Conservation (phyloP, 2,113 vertebrate species). For the Plotosus lineatus region DNA sequence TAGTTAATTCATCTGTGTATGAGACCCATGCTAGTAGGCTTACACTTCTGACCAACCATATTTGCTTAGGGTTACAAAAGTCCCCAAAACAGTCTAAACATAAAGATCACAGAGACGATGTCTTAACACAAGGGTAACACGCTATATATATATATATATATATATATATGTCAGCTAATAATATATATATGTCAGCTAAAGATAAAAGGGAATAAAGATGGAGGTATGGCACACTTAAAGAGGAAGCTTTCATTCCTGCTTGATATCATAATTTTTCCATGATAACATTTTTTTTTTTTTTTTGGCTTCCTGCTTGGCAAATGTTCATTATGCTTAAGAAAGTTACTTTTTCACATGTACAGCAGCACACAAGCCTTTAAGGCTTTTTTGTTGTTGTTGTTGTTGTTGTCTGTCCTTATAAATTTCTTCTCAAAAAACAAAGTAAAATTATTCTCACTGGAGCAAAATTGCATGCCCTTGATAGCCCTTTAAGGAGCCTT, state of each 20-base stretch:
- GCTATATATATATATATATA: too few relatives aligned
- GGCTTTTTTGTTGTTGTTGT: background rate
- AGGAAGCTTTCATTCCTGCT: conserved; percentile 4
- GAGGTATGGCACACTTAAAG: conserved; percentile 33
- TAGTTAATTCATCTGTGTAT: too few relatives aligned
- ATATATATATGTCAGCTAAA: conserved; percentile 15
- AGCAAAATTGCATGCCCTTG: background rate
- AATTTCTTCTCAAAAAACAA: conserved; percentile 5
- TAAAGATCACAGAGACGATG: too few relatives aligned
- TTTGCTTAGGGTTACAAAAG: too few relatives aligned
- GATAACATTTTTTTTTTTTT: conserved; percentile 4
- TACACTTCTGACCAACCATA: too few relatives aligned
- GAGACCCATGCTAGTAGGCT: too few relatives aligned
- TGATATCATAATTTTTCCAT: conserved; percentile 29
- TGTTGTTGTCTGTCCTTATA: background rate
- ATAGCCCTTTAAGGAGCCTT: conserved; percentile 15
- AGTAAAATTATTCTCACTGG: conserved; percentile 5
- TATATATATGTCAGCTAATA: too few relatives aligned
- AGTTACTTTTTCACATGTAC: conserved; percentile 22
- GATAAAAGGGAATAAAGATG: conserved; percentile 1
- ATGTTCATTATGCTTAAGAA: conserved; percentile 30
- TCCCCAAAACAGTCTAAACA: too few relatives aligned
- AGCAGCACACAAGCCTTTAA: conserved; percentile 34
- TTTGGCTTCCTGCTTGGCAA: background rate
- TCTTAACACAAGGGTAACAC: too few relatives aligned